phyloP scores from a whole-genome alignment of 2,888 invertebrate species.

The Cylindroiulus punctatus region DNA sequence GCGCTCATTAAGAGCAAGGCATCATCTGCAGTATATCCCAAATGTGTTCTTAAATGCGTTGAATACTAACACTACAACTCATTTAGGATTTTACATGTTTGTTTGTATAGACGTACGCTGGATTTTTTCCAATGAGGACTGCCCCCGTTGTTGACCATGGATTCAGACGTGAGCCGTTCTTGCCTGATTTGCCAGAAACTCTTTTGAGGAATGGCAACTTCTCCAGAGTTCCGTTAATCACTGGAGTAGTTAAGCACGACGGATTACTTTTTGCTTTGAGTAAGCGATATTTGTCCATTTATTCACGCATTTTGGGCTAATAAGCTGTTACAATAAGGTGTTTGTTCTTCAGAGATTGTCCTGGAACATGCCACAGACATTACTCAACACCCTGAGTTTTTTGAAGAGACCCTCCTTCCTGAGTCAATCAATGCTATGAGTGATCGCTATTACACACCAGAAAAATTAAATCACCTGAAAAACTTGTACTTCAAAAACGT shows the following conservation, averaged over 20 bases:
- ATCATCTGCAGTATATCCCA: too few species aligned
- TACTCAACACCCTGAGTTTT: not conserved
- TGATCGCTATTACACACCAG: slow-evolving; percentile 28
- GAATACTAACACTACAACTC: too few species aligned
- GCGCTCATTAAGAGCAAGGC: too few species aligned
- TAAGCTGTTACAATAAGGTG: not conserved
- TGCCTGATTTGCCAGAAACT: slow-evolving; percentile 63
- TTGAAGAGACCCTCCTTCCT: slow-evolving; percentile 49
- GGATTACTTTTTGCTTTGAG: slow-evolving; percentile 57
- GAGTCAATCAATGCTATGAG: not conserved
- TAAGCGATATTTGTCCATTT: too few species aligned
- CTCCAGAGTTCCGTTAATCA: slow-evolving; percentile 63
- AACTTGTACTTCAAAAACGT: slow-evolving; percentile 56
- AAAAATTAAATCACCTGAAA: slow-evolving; percentile 52
- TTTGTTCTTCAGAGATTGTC: slow-evolving; percentile 42
- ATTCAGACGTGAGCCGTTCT: slow-evolving; percentile 62
- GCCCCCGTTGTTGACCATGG: slow-evolving; percentile 66
- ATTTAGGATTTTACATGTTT: not conserved
- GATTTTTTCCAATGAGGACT: slow-evolving; percentile 54
- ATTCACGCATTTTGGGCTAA: too few species aligned
- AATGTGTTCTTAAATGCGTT: too few species aligned
- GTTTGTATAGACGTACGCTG: slow-evolving; percentile 49
- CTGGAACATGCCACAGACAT: slow-evolving; percentile 31
- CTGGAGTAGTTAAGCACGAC: slow-evolving; percentile 64
- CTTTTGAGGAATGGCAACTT: slow-evolving; percentile 63